Conservation (phyloP, 1,140 invertebrate species). For the Oscheius sp. region DNA sequence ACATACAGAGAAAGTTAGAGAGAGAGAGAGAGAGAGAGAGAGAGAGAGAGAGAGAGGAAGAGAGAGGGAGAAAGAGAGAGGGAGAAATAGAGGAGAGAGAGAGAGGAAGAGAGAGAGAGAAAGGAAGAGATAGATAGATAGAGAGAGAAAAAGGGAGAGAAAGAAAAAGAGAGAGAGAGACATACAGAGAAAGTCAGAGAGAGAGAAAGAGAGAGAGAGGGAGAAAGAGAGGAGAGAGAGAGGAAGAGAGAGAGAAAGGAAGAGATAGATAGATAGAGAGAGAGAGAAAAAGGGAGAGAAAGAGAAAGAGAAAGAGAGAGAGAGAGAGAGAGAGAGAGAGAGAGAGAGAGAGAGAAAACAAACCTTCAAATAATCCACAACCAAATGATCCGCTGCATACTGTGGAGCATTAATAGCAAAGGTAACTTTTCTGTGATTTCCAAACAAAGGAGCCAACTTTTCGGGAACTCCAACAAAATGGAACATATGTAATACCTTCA, state of each 20-base stretch:
- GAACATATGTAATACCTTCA: too few relatives aligned
- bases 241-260: neutral
- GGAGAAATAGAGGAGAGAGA: neutral
- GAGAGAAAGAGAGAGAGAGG: neutral
- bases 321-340: neutral
- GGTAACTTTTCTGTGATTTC: too few relatives aligned
- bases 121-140: neutral
- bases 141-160: neutral
- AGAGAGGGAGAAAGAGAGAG: neutral
- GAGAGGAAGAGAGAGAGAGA: neutral
- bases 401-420: too few relatives aligned
- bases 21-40: too few relatives aligned
- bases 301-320: neutral
- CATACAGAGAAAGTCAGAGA: neutral
- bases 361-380: too few relatives aligned
- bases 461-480: too few relatives aligned
- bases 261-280: neutral
- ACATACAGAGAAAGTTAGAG: too few relatives aligned
- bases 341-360: neutral
- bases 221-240: neutral
- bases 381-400: too few relatives aligned
- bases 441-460: too few relatives aligned
- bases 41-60: too few relatives aligned
- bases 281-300: neutral
- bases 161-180: neutral